Base-by-base conservation (phyloP, 2,113 vertebrate species). In the Papio anubis region DNA sequence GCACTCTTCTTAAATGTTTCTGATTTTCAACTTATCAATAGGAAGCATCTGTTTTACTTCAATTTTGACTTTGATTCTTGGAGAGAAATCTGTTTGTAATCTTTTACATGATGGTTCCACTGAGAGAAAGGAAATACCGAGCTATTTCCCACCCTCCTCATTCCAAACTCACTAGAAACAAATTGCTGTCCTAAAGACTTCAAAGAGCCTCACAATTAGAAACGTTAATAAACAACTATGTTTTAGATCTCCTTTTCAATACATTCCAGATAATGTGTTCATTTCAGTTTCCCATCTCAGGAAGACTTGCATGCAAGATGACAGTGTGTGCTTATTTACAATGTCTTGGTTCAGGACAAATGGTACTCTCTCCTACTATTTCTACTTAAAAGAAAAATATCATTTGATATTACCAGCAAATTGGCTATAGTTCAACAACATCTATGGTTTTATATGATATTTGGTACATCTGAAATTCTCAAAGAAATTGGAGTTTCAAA, bases 371-470 rank as follows among this genome's bases (percentile, higher is more conserved):
- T 90, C 10, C 68, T 93, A 57, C 90, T 94, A 83, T 85, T 27
- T 48, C 8, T 48, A 87, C 52, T 95, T 96, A 96, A 97, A 97
- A 83, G n/a, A 79, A 82, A 97, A 93, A 97, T 43, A 18, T 23
- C 64, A 94, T 88, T 82, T 52, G 83, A 96, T 96, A 97, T 85
- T 82, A 48, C 13, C 79, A 97, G 55, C 35, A 93, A 88, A 92
- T 75, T 88, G 55, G 48, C n/a, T 64, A 88, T 43, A 94, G 95
- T 92, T 94, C 81, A 97, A 88, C 87, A 90, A 48, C 35, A 6
- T 78, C 50, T 90, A 73, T 93, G 61, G 20, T 93, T 97, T 93
- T 52, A 61, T 72, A 61, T 86, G 64, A 61, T 78, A 55, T 93
- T 89, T 81, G 76, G 85, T 68, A 95, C 40, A 73, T 94, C 70